These are phyloP conservation scores for Neotoxoptera formosana DNA, from an alignment of 1,140 invertebrate genomes.

Conservation along the genomic window DNA sequence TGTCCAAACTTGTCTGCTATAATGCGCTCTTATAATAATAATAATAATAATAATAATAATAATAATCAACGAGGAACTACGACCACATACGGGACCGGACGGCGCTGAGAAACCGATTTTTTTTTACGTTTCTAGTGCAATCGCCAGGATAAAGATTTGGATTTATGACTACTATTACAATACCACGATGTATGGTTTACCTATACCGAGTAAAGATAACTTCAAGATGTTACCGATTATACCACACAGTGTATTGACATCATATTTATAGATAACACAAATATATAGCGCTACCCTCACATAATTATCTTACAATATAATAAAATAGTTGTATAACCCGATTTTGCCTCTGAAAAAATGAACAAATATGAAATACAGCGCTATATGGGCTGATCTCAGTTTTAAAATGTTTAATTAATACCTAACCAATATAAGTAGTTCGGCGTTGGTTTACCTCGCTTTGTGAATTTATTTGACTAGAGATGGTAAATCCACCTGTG, in stretches of 20 bases:
- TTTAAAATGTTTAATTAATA: no score
- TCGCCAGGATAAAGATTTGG: background rate
- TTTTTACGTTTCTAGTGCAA: background rate
- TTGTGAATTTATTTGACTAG: no score
- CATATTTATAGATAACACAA: background rate
- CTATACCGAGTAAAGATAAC: background rate
- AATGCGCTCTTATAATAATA: constrained; percentile 19
- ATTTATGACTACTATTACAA: no score
- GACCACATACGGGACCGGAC: background rate
- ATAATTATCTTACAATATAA: background rate
- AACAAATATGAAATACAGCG: background rate
- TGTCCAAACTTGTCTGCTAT: background rate
- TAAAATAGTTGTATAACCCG: background rate
- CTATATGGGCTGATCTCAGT: no score
- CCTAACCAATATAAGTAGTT: no score
- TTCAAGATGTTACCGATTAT: background rate
- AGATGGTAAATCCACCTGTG: no score
- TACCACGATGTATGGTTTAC: background rate
- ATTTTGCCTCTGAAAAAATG: background rate
- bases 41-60: constrained; percentile 20
- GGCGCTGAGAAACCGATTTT: background rate
- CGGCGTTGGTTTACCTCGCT: no score
- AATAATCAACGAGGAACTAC: background rate
- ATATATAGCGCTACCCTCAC: background rate
- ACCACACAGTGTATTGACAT: background rate